Conservation (phyloP, 1,140 invertebrate genomes). For the Drosophila takahashii region DNA sequence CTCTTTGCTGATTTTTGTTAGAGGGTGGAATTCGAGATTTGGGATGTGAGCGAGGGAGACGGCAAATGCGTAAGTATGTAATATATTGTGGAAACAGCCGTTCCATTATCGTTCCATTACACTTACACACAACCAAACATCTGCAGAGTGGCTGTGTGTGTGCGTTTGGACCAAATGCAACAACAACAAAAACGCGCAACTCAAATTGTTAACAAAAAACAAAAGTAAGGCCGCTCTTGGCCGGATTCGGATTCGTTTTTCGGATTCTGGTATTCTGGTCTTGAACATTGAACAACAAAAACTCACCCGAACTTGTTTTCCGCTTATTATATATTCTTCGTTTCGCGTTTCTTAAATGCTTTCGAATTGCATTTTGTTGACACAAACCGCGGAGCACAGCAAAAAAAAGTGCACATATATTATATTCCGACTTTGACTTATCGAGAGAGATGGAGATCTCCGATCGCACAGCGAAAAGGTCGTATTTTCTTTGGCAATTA, state of each 20-base stretch:
- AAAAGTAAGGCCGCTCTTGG: slow-evolving; percentile 17
- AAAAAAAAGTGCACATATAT: slow-evolving; percentile 15
- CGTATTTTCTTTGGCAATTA: slow-evolving; percentile 41
- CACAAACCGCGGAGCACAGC: slow-evolving; percentile 16
- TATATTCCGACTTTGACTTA: slow-evolving; percentile 17
- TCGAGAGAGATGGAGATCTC: slow-evolving; percentile 1
- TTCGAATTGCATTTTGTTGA: slow-evolving; percentile 61
- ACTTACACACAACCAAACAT: background rate
- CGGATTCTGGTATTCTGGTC: slow-evolving; percentile 27
- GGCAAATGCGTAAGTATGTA: background rate
- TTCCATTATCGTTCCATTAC: slow-evolving; percentile 43
- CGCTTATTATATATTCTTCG: slow-evolving; percentile 40
- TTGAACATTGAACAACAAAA: slow-evolving; percentile 7
- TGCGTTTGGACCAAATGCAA: slow-evolving; percentile 27
- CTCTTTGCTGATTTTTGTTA: slow-evolving; percentile 31
- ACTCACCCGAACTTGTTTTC: slow-evolving; percentile 40
- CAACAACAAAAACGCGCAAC: slow-evolving; percentile 26
- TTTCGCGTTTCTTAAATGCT: slow-evolving; percentile 33
- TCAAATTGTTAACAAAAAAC: slow-evolving; percentile 51
- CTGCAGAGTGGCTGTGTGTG: slow-evolving; percentile 17
- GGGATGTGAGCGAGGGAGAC: slow-evolving; percentile 23
- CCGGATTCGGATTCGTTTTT: slow-evolving; percentile 11
- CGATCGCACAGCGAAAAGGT: slow-evolving; percentile 16
- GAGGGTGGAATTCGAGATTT: slow-evolving; percentile 42
- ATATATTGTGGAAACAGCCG: slow-evolving; percentile 35